Base-by-base conservation (phyloP, 2,888 invertebrate species). In the Andrena marginata region DNA sequence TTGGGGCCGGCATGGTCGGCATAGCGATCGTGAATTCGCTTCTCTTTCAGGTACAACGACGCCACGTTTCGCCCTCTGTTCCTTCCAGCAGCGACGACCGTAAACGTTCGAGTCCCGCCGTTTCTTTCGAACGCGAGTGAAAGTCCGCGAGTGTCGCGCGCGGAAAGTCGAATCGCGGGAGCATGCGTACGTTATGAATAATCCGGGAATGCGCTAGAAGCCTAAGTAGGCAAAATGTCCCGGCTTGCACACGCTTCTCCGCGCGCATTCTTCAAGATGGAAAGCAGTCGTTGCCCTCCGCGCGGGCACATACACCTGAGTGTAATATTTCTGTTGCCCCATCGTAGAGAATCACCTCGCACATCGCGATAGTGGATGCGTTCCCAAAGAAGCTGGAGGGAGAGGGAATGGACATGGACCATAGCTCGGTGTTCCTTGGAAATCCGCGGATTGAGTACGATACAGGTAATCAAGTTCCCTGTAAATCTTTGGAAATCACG, bases 1-100 rank as follows among this genome's bases (percentile, higher is more conserved):
- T 96, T n/a, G 96, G 96, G 5, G 95, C 95, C 20, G 96, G 96
- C 49, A 95, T 95, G 90, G 96, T 96, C 78, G 96, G 96, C 64
- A 95, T 96, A 94, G 95, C 96, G 0, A 94, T 95, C 89, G 95
- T 95, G 62, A 96, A 95, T 91, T 94, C 95, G 54, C 94, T 96
- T 74, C 94, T 96, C 60, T 95, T 95, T 31, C 95, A 96, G 94
- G 96, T 96, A 92, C 35, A 16, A 10, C 59, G 6, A 3, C 16
- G 10, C 26, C 10, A 2, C 26, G 23, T 67, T 26, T 20, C 33
- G 23, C 26, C 31, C 54, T 23, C 29, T 54, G 33, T 26, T 20
- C 33, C 20, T 42, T 59, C 8, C 31, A 54, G 35, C 51, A 13
- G 7, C 31, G 13, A 49, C 2, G n/a, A 0, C 29, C 42, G 42